phyloP scores from a whole-genome alignment of 2,113 vertebrate species.

The Telmatochromis brichardi region DNA sequence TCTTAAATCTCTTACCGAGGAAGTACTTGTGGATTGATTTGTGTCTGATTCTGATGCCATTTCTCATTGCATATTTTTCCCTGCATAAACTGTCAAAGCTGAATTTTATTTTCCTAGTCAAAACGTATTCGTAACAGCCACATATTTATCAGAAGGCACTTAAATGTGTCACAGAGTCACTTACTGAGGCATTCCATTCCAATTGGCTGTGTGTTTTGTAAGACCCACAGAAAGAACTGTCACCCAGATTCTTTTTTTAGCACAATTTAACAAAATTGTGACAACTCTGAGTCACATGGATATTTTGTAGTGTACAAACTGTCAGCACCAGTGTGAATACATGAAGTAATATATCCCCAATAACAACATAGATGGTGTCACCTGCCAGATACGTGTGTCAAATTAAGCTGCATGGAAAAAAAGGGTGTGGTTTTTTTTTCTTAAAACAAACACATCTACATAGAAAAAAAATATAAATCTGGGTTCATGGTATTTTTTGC shows the following conservation, averaged over 20 bases:
- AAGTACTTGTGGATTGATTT: not conserved
- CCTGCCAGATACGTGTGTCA: not conserved
- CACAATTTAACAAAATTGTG: not conserved
- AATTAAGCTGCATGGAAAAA: not conserved
- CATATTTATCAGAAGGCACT: not conserved
- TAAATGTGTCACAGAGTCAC: not conserved
- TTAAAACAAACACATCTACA: not conserved
- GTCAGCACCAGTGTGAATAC: not conserved
- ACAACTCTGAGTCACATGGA: not conserved
- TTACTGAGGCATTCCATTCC: not conserved
- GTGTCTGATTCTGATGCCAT: not conserved
- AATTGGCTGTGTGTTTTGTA: not conserved
- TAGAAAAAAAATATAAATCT: not conserved
- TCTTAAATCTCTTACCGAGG: not conserved
- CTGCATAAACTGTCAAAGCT: not conserved
- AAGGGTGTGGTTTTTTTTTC: accelerated
- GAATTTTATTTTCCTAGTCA: not conserved
- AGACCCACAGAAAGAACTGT: not conserved
- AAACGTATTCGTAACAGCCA: not conserved
- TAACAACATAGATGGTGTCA: not conserved
- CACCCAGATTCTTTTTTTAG: not conserved
- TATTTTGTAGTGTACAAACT: not conserved
- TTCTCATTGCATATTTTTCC: not conserved
- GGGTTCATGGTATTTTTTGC: not conserved
- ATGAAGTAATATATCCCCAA: not conserved